Evolutionary conservation across 1,140 invertebrate species (phyloP), one percentile per base, ranked within the genome.

Genomic region (Helicorthomorpha holstii): DNA sequence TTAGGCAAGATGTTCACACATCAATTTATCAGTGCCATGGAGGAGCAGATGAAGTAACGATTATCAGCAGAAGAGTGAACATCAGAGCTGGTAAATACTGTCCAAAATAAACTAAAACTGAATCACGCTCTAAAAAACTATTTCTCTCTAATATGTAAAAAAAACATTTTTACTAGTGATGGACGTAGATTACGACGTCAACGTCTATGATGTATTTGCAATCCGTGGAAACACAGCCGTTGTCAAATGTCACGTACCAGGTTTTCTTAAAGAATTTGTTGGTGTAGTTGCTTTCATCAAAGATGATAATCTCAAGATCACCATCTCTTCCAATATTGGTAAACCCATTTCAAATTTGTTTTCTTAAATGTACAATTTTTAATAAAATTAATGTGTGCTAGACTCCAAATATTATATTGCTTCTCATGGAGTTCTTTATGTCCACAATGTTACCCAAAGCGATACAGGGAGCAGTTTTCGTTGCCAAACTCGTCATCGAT

Each of bases 61-160:
- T 91, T 22, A 72, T 90, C 27, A 88, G 86, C 59, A 76, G 84
- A 51, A 83, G 86, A 65, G 81, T 91, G 56, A 79, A 81, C 59
- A 78, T 91, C 41, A 80, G 83, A 71, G 85, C 85, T 62, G 85
- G 88, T 93, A 57, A 56, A 62, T 21, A 45, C 29, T 7, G 29
- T 38, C n/a, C n/a, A n/a, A n/a, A n/a, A n/a, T n/a, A n/a, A n/a
- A n/a, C n/a, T n/a, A n/a, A n/a, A n/a, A n/a, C n/a, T n/a, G n/a
- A n/a, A n/a, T n/a, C n/a, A n/a, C n/a, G n/a, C n/a, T n/a, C n/a
- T n/a, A n/a, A n/a, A n/a, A n/a, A n/a, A n/a, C n/a, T n/a, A n/a
- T n/a, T 34, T 38, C 21, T 22, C 42, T 42, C 26, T 38, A 27
- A 14, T 3, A 43, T 26, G 59, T n/a, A n/a, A n/a, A n/a, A n/a